These are phyloP conservation scores for Erebia palarica DNA, from an alignment of 2,888 invertebrate species.

Conservation along the genomic window DNA sequence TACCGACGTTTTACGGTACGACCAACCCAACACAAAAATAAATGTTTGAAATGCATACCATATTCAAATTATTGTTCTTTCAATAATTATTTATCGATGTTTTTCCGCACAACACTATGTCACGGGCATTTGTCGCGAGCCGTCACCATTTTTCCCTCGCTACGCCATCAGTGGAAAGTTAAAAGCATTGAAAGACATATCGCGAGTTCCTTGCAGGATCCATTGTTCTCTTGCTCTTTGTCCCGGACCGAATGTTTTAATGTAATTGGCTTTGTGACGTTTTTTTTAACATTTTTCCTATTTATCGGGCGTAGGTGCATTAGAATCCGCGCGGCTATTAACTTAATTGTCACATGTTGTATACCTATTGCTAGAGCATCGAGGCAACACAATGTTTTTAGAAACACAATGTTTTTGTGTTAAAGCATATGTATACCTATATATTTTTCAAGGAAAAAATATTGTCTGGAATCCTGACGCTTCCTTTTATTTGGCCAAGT, in stretches of 20 bases:
- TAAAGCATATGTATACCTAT: too few species aligned
- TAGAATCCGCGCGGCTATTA: not conserved
- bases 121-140: constrained; percentile 77
- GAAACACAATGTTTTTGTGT: too few species aligned
- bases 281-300: constrained; percentile 49
- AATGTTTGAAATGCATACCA: not conserved
- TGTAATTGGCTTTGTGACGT: constrained; percentile 81
- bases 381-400: too few species aligned
- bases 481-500: too few species aligned
- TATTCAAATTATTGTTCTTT: not conserved
- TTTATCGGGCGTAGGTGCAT: not conserved
- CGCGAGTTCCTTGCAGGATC: constrained; percentile 73
- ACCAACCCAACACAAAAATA: not conserved
- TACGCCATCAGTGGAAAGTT: constrained; percentile 79
- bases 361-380: not conserved
- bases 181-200: constrained; percentile 83
- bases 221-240: constrained; percentile 80
- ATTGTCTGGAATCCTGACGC: too few species aligned
- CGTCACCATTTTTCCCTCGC: constrained; percentile 78
- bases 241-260: constrained; percentile 79
- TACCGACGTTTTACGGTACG: too few species aligned
- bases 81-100: constrained; percentile 33
- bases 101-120: constrained; percentile 57
- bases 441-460: too few species aligned
- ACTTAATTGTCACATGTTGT: constrained; percentile 7